These are phyloP conservation scores for Iguana delicatissima DNA, from an alignment of 2,797 vertebrate genomes.

Conservation along the genomic window DNA sequence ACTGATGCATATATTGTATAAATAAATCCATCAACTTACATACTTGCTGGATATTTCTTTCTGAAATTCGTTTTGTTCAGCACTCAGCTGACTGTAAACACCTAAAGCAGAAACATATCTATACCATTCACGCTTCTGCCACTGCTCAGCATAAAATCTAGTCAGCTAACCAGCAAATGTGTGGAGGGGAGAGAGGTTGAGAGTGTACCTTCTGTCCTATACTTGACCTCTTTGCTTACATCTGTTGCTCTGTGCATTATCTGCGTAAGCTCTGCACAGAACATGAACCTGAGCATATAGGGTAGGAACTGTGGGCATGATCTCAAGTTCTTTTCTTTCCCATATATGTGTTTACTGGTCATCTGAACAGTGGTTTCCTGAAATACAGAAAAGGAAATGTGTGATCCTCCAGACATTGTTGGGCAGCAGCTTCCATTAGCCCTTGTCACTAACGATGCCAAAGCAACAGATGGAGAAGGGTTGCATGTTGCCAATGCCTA, in stretches of 20 bases:
- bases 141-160: background rate
- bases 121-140: background rate
- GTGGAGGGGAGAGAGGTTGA: background rate
- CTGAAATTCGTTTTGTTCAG: background rate
- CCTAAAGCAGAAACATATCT: background rate
- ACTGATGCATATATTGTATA: background rate
- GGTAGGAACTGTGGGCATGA: background rate
- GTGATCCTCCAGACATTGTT: too few species aligned
- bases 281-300: background rate
- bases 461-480: too few species aligned
- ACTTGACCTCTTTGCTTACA: background rate
- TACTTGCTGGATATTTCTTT: background rate
- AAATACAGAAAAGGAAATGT: too few species aligned
- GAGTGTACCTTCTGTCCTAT: too few species aligned
- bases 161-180: background rate
- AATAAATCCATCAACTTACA: background rate
- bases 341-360: background rate
- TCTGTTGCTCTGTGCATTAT: background rate
- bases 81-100: background rate
- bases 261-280: background rate
- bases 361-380: background rate
- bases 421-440: too few species aligned
- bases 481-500: too few species aligned
- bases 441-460: too few species aligned
- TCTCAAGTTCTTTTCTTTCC: background rate